Evolutionary conservation across 2,797 vertebrate genomes (phyloP).

Genomic region (Sebastes aleutianus): DNA sequence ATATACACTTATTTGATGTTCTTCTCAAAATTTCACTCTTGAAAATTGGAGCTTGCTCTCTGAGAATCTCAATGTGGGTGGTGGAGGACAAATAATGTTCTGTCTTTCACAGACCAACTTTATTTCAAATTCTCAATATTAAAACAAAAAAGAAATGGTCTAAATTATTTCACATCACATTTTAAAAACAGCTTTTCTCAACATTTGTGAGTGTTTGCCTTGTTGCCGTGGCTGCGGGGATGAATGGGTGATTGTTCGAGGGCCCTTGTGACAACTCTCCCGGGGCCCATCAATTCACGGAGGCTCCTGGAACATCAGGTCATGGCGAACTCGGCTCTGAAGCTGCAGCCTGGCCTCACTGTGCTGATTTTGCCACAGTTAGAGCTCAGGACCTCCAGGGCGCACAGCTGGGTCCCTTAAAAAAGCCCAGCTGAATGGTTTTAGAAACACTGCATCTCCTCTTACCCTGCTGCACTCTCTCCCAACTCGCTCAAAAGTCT

Average conservation of each 20-base stretch:
- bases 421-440: conserved; percentile 71
- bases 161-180: background rate
- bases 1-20: conserved; percentile 33
- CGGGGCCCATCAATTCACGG: conserved; percentile 75
- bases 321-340: conserved; percentile 62
- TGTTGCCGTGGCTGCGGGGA: conserved; percentile 54
- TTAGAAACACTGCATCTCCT: conserved; percentile 77
- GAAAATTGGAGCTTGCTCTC: background rate
- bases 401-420: conserved; percentile 79
- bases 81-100: background rate
- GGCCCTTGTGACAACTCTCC: conserved; percentile 69
- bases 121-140: background rate
- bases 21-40: conserved; percentile 36
- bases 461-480: conserved; percentile 65
- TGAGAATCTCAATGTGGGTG: conserved; percentile 9
- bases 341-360: conserved; percentile 54
- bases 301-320: conserved; percentile 80
- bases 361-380: conserved; percentile 66
- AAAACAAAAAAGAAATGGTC: background rate
- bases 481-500: conserved; percentile 35
- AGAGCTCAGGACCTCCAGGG: conserved; percentile 72
- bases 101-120: background rate
- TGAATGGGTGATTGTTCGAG: conserved; percentile 80
- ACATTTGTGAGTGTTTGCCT: conserved; percentile 35
- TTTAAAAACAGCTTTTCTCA: conserved; percentile 21